Base-by-base conservation (phyloP, 2,113 vertebrate species). In the Proterorhinus semilunaris region DNA sequence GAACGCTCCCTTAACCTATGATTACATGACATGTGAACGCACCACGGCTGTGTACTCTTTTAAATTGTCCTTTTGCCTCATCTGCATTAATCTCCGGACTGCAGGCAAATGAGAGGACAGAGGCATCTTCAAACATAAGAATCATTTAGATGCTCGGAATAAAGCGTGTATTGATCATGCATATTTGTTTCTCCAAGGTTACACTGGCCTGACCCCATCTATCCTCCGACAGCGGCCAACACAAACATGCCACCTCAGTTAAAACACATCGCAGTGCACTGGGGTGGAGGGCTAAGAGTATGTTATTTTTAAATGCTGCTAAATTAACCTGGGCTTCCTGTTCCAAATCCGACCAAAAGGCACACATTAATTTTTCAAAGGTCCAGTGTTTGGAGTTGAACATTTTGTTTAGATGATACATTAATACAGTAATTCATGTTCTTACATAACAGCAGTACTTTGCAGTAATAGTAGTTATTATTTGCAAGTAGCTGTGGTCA, bases 101-200 rank as follows among this genome's bases (percentile, higher is more conserved):
- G 71, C 81, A 48, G 51, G 17, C 9, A 65, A 10, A 44, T n/a
- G 11, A 58, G 61, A 44, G 49, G 64, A 21, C 53, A 52, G 48
- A 51, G 48, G 70, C 64, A 54, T 74, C 75, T 71, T 65, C 66
- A 80, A 86, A 88, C 83, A 79, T 80, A 75, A 77, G 81, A 82
- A 89, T 88, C 89, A 89, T 89, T 90, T 90, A 87, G 86, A 90
- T 88, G 89, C 90, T 84, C 44, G 66, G 86, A 91, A 89, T 89
- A 90, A 91, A 91, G 86, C 85, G 66, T 69, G 86, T 92, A 92
- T 92, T 90, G 91, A 93, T 93, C 89, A 90, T 90, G 90, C 91
- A 92, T 93, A 92, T 91, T 92, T 91, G 91, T 87, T 90, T 88
- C 84, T 84, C 83, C 87, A 91, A 93, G 92, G 91, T 91, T 88